These are phyloP conservation scores for Acanthacorydalis orientalis DNA, from an alignment of 2,888 invertebrate genomes.

Conservation along the genomic window DNA sequence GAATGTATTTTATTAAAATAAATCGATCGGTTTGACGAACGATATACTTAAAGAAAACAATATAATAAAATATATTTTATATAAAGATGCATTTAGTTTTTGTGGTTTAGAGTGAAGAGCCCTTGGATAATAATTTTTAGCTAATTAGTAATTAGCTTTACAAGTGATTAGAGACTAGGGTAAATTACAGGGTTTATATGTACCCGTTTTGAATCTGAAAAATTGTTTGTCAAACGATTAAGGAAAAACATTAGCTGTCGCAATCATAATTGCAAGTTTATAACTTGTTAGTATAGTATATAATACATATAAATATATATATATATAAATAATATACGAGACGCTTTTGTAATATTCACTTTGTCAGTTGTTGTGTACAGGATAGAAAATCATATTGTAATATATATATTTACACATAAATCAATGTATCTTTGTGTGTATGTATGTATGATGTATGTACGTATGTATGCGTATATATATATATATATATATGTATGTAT, in stretches of 20 bases:
- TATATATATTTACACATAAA: no score
- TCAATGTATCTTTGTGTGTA: no score
- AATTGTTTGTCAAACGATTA: neutral
- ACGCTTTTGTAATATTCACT: no score
- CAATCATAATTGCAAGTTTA: neutral
- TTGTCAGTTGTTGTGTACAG: no score
- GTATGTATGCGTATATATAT: no score
- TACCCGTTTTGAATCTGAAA: constrained; percentile 18
- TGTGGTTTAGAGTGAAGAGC: neutral
- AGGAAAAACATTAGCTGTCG: neutral
- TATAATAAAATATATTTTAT: neutral
- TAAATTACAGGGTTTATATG: constrained; percentile 28
- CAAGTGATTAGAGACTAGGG: constrained; percentile 26
- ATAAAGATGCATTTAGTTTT: neutral
- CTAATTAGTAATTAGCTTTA: constrained; percentile 19
- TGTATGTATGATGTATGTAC: no score
- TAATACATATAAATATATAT: neutral
- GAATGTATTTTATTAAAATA: no score
- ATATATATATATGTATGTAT: no score
- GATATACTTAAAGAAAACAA: neutral
- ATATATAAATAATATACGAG: neutral
- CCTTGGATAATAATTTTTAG: constrained; percentile 14
- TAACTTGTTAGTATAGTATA: no score
- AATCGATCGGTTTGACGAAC: no score
- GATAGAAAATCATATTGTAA: no score